Conservation (phyloP, 2,797 vertebrate genomes). For the Cercopithecus hamlyni region DNA sequence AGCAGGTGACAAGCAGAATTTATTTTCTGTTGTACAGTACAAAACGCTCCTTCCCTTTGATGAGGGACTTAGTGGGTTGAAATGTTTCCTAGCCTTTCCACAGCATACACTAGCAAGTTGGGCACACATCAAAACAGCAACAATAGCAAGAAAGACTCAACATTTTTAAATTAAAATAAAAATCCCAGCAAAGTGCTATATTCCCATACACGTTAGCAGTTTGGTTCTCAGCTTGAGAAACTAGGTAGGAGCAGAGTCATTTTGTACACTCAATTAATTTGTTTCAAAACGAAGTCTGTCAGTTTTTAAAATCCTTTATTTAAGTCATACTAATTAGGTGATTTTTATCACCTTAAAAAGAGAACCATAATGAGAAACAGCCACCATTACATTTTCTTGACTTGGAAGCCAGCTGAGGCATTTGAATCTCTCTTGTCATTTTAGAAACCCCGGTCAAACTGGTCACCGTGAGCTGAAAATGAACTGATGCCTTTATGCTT, state of each 20-base stretch:
- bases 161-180: background rate
- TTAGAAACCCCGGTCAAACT: background rate
- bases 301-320: background rate
- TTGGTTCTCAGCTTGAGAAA: background rate
- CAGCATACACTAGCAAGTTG: background rate
- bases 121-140: background rate
- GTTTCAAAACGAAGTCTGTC: background rate
- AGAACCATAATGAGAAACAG: background rate
- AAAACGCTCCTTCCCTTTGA: background rate
- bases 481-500: background rate
- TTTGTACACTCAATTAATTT: background rate
- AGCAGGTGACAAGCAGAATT: background rate
- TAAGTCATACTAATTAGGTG: background rate
- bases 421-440: background rate
- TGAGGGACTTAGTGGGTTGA: background rate
- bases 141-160: background rate
- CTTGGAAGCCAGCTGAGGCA: background rate
- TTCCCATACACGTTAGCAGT: background rate
- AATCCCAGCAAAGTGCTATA: background rate
- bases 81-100: background rate
- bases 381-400: background rate
- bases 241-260: background rate
- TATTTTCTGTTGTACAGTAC: background rate
- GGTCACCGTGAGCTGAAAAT: background rate
- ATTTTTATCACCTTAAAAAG: background rate